A percentile compares a stretch with the other conserved stretches of the same genome.
Conservation (phyloP, 2,888 invertebrate species). For the Caenorhabditis virilis region DNA sequence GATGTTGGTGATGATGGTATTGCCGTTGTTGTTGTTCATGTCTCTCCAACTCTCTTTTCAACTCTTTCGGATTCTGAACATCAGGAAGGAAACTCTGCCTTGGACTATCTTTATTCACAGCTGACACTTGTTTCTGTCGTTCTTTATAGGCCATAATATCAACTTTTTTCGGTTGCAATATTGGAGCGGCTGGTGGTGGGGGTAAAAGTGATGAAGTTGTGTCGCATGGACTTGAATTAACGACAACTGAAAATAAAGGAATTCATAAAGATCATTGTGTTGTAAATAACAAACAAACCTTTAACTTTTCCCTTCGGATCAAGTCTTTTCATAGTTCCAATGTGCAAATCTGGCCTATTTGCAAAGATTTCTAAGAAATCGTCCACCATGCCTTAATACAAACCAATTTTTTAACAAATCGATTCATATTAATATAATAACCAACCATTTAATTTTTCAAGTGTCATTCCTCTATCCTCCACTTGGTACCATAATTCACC, state of each 20-base stretch:
- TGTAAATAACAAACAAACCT: conserved; percentile 1
- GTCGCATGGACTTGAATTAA: neutral
- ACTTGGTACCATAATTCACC: conserved; percentile 13
- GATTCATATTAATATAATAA: neutral
- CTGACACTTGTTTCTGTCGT: conserved; percentile 4
- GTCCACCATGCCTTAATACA: conserved; percentile 41
- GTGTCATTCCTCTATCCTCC: conserved; percentile 8
- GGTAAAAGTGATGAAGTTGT: neutral
- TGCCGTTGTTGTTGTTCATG: neutral
- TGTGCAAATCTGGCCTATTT: conserved; percentile 11
- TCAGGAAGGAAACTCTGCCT: conserved; percentile 23
- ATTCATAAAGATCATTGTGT: neutral
- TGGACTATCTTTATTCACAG: neutral
- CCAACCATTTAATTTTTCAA: conserved; percentile 10
- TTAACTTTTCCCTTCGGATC: conserved; percentile 14
- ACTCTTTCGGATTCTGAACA: conserved; percentile 14
- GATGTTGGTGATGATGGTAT: conserved; percentile 1
- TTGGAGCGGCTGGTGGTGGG: conserved; percentile 8
- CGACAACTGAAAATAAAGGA: neutral
- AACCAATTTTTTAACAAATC: neutral
- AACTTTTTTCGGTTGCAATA: conserved; percentile 18
- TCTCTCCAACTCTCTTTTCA: neutral
- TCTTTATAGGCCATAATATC: conserved; percentile 23
- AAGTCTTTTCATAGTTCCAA: conserved; percentile 18
- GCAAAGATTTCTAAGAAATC: conserved; percentile 37